A percentile compares a stretch with the other conserved stretches of the same genome.
phyloP scores from a whole-genome alignment of 2,113 vertebrate genomes.

The Canis aureus region DNA sequence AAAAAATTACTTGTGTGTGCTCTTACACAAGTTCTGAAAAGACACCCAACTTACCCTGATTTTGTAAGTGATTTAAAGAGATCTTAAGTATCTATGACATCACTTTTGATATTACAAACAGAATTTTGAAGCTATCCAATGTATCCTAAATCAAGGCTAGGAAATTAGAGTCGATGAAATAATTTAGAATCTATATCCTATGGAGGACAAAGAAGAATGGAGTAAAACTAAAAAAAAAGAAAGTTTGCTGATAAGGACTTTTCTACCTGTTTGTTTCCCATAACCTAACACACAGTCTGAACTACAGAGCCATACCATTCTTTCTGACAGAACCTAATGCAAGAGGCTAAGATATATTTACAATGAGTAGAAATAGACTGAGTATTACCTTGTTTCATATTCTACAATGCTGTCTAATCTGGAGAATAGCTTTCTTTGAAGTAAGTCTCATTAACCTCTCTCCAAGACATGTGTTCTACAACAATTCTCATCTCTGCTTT shows the following conservation, averaged over 20 bases:
- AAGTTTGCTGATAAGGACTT: background rate
- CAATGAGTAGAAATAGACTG: background rate
- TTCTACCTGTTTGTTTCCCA: background rate
- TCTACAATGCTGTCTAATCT: background rate
- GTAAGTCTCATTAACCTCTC: background rate
- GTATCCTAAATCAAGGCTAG: constrained; percentile 8
- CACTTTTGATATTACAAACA: constrained; percentile 14
- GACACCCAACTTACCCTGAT: background rate
- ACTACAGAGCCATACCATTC: background rate
- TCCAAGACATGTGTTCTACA: background rate
- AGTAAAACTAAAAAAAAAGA: background rate
- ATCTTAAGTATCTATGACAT: background rate
- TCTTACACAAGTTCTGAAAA: background rate
- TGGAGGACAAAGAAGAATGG: background rate
- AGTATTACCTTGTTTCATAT: constrained; percentile 18
- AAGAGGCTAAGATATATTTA: background rate
- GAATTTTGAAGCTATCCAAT: background rate
- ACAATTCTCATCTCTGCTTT: constrained; percentile 14
- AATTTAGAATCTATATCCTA: constrained; percentile 26
- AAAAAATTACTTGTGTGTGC: background rate
- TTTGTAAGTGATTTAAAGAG: constrained; percentile 17
- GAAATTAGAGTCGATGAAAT: constrained; percentile 15
- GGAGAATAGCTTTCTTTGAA: constrained; percentile 40
- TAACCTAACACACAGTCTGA: background rate
- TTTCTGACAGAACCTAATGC: background rate